These are phyloP conservation scores for Rotaria sp. DNA, from an alignment of 2,888 invertebrate species.

Conservation along the genomic window DNA sequence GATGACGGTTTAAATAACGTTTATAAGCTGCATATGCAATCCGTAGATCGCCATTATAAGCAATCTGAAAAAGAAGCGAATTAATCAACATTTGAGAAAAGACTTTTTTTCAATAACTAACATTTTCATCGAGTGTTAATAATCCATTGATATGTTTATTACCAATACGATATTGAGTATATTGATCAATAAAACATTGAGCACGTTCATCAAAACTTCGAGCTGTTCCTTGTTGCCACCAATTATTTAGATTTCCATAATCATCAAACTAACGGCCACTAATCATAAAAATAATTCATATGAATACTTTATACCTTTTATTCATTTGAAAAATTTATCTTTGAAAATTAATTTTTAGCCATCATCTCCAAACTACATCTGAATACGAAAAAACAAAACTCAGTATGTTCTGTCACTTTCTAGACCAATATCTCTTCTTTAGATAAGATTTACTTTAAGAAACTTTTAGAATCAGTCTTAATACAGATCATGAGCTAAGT, in stretches of 20 bases:
- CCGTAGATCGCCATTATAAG: conserved; percentile 54
- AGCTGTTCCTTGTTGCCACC: neutral
- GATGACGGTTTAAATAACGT: conserved; percentile 46
- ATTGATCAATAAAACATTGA: conserved; percentile 28
- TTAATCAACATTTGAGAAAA: neutral
- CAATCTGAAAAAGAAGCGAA: conserved; percentile 41
- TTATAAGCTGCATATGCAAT: conserved; percentile 52
- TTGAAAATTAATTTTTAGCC: too few relatives aligned
- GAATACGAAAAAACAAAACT: too few relatives aligned
- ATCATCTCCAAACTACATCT: too few relatives aligned
- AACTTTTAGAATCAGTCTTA: too few relatives aligned
- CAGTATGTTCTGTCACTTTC: too few relatives aligned
- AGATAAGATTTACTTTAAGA: too few relatives aligned
- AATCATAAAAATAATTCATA: neutral
- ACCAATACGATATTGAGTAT: neutral
- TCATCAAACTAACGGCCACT: neutral
- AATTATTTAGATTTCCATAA: conserved; percentile 1
- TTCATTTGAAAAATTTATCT: too few relatives aligned
- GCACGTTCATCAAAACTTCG: neutral
- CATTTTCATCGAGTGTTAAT: conserved; percentile 54
- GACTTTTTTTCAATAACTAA: conserved; percentile 38
- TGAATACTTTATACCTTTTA: too few relatives aligned
- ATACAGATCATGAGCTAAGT: too few relatives aligned
- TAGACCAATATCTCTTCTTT: too few relatives aligned
- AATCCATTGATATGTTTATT: conserved; percentile 49